These are phyloP conservation scores for Cantharis rustica DNA, from an alignment of 2,888 invertebrate genomes.

Conservation along the genomic window DNA sequence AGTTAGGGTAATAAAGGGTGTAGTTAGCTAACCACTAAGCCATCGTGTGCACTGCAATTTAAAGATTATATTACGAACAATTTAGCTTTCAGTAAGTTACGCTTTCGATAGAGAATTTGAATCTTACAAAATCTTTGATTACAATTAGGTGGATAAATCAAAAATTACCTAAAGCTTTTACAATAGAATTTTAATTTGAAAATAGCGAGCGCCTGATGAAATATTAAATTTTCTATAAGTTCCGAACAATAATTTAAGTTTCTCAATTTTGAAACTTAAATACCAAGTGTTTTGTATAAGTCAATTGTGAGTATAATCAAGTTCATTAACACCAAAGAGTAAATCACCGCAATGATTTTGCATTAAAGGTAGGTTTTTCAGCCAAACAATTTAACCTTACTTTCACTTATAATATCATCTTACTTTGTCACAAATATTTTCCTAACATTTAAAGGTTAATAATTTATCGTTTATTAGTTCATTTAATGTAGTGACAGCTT, in stretches of 20 bases:
- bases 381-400: conserved; percentile 9
- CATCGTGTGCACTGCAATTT: background rate
- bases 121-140: background rate
- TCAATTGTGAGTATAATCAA: background rate
- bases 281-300: background rate
- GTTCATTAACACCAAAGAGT: background rate
- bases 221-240: background rate
- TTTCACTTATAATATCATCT: conserved; percentile 17
- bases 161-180: background rate
- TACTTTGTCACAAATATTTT: conserved; percentile 17
- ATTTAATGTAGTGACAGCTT: conserved; percentile 22
- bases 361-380: background rate
- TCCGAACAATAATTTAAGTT: background rate
- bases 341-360: background rate
- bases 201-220: background rate
- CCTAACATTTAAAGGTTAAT: conserved; percentile 28
- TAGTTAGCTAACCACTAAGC: background rate
- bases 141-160: background rate
- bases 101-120: background rate
- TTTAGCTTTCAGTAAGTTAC: background rate
- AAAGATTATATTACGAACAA: background rate
- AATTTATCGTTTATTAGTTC: conserved; percentile 26
- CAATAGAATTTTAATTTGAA: background rate
- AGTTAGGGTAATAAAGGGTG: background rate
- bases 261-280: background rate